Conservation (phyloP, 2,113 vertebrate species). For the Phyllostomus discolor region DNA sequence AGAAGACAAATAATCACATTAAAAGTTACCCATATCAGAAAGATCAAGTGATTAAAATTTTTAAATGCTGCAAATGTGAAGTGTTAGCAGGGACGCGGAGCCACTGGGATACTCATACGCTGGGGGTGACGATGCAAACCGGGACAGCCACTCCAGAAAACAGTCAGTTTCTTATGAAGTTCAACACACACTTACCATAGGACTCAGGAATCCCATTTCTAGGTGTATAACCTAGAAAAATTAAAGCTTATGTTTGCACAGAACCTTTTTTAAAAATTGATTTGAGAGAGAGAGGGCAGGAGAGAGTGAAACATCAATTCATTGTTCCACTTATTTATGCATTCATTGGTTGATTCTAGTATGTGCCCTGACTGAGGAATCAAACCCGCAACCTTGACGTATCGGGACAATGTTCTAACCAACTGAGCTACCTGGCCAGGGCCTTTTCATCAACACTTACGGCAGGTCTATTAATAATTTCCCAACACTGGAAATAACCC, state of each 20-base stretch:
- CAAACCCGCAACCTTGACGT: too few species aligned
- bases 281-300: too few species aligned
- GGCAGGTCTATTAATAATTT: not conserved
- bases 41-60: not conserved
- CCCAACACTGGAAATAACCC: not conserved
- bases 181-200: not conserved
- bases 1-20: not conserved
- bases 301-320: too few species aligned
- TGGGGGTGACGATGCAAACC: not conserved
- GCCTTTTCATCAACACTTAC: not conserved
- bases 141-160: not conserved
- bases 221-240: slow-evolving; percentile 11
- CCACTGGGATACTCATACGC: not conserved
- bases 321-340: too few species aligned
- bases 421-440: too few species aligned
- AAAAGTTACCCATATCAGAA: not conserved
- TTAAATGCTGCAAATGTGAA: not conserved
- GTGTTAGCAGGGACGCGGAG: not conserved
- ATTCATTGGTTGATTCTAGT: too few species aligned
- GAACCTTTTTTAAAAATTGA: not conserved
- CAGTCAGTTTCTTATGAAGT: not conserved
- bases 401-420: too few species aligned
- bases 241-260: not conserved
- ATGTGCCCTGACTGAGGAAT: too few species aligned
- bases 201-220: not conserved